Conservation (phyloP, 2,888 invertebrate genomes). For the Osedax frankpressi region DNA sequence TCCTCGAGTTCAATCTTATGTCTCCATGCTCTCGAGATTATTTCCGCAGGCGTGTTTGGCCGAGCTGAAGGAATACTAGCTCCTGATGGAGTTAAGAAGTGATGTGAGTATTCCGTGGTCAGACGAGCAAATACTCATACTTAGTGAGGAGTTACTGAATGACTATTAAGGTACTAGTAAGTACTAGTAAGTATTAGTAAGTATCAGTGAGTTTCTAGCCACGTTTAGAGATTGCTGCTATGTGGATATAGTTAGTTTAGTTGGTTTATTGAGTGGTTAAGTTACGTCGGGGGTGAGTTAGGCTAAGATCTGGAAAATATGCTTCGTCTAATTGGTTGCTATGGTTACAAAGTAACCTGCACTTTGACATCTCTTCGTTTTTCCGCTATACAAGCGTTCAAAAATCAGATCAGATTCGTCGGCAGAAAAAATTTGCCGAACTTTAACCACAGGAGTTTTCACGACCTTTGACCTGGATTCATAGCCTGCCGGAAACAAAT, state of each 20-base stretch:
- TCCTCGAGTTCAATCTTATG: neutral
- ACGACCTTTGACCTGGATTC: too few species aligned
- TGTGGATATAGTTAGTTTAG: too few species aligned
- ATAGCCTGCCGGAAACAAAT: too few species aligned
- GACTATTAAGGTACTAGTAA: too few species aligned
- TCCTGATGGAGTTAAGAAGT: neutral
- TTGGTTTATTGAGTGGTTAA: too few species aligned
- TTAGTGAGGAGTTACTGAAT: too few species aligned
- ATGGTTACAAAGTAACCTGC: neutral
- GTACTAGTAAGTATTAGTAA: too few species aligned
- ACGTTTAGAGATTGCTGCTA: too few species aligned
- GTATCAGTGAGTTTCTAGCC: too few species aligned
- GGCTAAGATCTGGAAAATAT: too few species aligned
- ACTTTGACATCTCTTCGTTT: neutral
- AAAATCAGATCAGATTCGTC: neutral
- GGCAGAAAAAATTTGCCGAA: neutral
- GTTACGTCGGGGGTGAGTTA: too few species aligned
- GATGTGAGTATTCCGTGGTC: neutral
- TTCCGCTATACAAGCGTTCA: neutral
- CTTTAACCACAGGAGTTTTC: neutral
- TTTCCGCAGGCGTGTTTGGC: neutral
- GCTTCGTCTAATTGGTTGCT: too few species aligned
- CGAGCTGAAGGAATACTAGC: neutral
- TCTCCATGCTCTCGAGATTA: neutral
- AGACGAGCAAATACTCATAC: neutral